These are phyloP conservation scores for Phaethon lepturus DNA, from an alignment of 2,113 vertebrate genomes.

Conservation along the genomic window DNA sequence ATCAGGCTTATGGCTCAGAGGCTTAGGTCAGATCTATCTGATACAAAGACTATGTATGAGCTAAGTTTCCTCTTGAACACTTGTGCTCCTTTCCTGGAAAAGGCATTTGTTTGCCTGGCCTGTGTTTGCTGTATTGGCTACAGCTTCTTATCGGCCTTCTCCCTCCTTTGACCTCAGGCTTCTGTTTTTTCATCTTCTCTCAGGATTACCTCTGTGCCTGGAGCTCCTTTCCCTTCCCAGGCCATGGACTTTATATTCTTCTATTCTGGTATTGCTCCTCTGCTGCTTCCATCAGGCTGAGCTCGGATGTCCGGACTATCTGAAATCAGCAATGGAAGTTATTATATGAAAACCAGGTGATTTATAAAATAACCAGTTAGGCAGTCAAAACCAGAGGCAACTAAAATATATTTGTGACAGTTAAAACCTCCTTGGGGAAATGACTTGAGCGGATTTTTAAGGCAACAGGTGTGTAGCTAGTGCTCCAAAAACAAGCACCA, in stretches of 20 bases:
- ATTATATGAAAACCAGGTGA: not conserved
- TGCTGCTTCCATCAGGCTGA: not conserved
- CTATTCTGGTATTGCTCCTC: not conserved
- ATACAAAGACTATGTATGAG: not conserved
- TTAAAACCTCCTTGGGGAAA: not conserved
- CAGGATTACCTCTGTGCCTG: not conserved
- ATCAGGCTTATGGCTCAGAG: not conserved
- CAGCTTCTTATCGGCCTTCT: not conserved
- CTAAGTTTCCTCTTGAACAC: not conserved
- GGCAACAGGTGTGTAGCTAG: not conserved
- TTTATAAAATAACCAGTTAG: not conserved
- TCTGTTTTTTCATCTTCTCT: not conserved
- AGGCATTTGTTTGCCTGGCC: not conserved
- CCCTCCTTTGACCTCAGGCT: not conserved
- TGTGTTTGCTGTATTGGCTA: not conserved
- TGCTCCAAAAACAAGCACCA: not conserved
- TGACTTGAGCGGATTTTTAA: not conserved
- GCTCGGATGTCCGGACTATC: rapidly evolving
- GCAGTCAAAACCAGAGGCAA: not conserved
- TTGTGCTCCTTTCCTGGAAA: not conserved
- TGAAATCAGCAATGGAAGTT: not conserved
- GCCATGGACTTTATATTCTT: rapidly evolving
- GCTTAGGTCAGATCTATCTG: not conserved
- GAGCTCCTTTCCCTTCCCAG: not conserved
- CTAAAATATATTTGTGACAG: not conserved